Evolutionary conservation across 2,113 vertebrate genomes (phyloP), one percentile per base, ranked within the genome.

Genomic region (Corythornis vintsioides): DNA sequence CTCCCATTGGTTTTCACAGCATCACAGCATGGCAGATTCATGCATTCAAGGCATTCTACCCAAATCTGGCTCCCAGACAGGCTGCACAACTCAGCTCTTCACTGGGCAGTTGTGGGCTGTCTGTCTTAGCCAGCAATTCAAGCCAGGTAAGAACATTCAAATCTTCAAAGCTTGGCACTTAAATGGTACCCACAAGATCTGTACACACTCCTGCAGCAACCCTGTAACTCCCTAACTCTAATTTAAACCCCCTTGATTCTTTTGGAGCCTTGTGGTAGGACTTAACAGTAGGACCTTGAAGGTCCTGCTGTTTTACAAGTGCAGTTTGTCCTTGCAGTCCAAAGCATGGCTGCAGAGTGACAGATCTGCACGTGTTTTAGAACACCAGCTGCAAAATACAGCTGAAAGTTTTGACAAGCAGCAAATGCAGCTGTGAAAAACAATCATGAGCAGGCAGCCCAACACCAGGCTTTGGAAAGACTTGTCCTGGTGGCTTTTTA

Each of bases 81-180:
- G 63, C 83, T n/a, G 22, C 2, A 1, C 42, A 48, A 65, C 52
- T 73, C 66, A 56, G 47, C 47, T 28, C 3, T 22, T 50, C 71
- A 31, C 17, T 17, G 45, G 70, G 43, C 26, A 55, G 81, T 38
- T 29, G 38, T 47, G 3, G 6, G 14, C 28, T 56, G 61, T 65
- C 66, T 55, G 31, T n/a, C 83, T 57, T 13, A 76, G 75, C 66
- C 77, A 79, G n/a, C 47, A 61, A 48, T 24, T 52, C 63, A 35
- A 63, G 38, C 5, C 55, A 40, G 66, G 71, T 66, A 76, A 33
- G 52, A 89, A 60, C 53, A 66, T 59, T 33, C 35, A 65, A 35
- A 43, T 87, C 43, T 66, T 61, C 53, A 67, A 56, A 81, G 25
- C 67, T 57, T 72, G 89, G 85, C 91, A 94, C 85, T 81, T 86